phyloP scores from a whole-genome alignment of 2,888 invertebrate genomes.

The Pollenia amentaria region DNA sequence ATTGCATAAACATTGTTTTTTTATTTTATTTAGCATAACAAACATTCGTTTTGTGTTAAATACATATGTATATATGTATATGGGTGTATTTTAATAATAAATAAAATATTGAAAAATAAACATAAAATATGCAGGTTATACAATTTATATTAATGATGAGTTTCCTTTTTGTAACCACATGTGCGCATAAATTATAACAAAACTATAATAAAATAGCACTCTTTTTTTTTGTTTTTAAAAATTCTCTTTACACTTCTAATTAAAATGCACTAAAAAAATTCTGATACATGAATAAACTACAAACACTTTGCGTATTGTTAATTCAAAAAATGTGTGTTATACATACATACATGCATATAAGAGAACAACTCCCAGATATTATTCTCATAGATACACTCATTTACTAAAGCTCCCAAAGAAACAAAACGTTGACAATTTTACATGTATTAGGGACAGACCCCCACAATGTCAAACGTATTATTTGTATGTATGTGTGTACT shows the following conservation, averaged over 20 bases:
- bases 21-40: neutral
- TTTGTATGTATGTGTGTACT: neutral
- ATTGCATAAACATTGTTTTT: no score
- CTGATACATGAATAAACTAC: neutral
- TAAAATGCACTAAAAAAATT: neutral
- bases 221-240: constrained; percentile 17
- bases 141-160: constrained; percentile 49
- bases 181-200: constrained; percentile 49
- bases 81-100: neutral
- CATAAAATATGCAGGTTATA: constrained; percentile 55
- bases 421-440: constrained; percentile 5
- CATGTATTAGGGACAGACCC: constrained; percentile 37
- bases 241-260: constrained; percentile 49
- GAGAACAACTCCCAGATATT: neutral
- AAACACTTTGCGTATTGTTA: no score
- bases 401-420: neutral
- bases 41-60: constrained; percentile 2
- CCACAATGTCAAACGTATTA: constrained; percentile 31
- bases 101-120: neutral
- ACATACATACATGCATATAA: neutral
- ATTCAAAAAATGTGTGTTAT: constrained; percentile 10
- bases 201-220: constrained; percentile 5
- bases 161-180: constrained; percentile 57
- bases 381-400: no score
- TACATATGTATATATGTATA: no score